Conservation (phyloP, 2,888 invertebrate species). For the Anodontia alba region DNA sequence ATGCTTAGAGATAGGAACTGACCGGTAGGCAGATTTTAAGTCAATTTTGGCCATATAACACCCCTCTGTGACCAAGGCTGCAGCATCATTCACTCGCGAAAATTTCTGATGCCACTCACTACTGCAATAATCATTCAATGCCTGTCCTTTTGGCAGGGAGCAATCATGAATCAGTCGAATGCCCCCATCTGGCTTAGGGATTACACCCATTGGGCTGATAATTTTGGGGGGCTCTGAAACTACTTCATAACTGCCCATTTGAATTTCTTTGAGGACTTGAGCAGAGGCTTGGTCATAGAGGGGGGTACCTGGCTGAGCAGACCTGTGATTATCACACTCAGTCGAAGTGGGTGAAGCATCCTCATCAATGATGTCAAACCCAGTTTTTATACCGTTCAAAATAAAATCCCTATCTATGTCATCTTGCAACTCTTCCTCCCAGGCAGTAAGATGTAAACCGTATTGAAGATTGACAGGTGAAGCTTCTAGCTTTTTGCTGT, state of each 20-base stretch:
- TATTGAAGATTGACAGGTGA: background rate
- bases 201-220: too few relatives aligned
- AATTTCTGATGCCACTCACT: constrained; percentile 2
- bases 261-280: background rate
- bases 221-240: too few relatives aligned
- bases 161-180: too few relatives aligned
- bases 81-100: background rate
- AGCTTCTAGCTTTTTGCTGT: background rate
- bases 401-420: background rate
- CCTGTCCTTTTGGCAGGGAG: too few relatives aligned
- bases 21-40: constrained; percentile 8
- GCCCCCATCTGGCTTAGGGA: too few relatives aligned
- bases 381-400: background rate
- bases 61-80: background rate
- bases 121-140: background rate
- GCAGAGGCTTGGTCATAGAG: background rate
- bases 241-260: background rate
- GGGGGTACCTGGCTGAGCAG: background rate
- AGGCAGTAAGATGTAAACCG: background rate
- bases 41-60: constrained; percentile 19
- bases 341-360: background rate
- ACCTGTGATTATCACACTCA: background rate
- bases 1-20: constrained; percentile 17
- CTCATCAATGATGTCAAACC: background rate
- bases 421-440: background rate